Evolutionary conservation across 2,888 invertebrate species (phyloP).

Genomic region (Acleris emargana): DNA sequence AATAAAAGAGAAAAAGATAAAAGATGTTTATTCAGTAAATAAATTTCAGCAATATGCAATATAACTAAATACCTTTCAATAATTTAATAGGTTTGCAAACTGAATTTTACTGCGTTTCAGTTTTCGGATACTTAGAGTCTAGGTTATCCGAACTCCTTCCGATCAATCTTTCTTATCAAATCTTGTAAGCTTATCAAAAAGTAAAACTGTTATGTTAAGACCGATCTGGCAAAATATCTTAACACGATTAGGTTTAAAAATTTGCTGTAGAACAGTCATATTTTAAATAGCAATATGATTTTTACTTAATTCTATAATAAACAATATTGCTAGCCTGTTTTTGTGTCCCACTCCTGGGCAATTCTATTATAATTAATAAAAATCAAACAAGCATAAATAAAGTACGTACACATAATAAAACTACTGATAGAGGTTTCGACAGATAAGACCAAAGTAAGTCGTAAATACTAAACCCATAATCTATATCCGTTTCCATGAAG

Average conservation of each 20-base stretch:
- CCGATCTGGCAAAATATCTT: background rate
- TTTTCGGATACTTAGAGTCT: background rate
- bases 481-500: slow-evolving; percentile 2
- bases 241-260: background rate
- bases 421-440: background rate
- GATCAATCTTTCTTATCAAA: slow-evolving; percentile 32
- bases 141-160: slow-evolving; percentile 9
- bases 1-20: too few relatives aligned
- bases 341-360: too few relatives aligned
- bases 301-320: too few relatives aligned
- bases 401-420: background rate
- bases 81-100: too few relatives aligned
- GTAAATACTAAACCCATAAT: slow-evolving; percentile 5
- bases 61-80: too few relatives aligned
- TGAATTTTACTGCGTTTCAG: too few relatives aligned
- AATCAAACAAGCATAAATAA: too few relatives aligned
- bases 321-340: too few relatives aligned
- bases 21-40: too few relatives aligned
- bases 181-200: background rate
- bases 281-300: too few relatives aligned
- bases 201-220: background rate
- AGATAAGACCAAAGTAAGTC: slow-evolving; percentile 4
- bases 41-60: too few relatives aligned
- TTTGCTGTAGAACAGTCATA: background rate
- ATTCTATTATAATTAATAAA: too few relatives aligned